phyloP scores from a whole-genome alignment of 2,888 invertebrate species.

The Operophtera brumata region DNA sequence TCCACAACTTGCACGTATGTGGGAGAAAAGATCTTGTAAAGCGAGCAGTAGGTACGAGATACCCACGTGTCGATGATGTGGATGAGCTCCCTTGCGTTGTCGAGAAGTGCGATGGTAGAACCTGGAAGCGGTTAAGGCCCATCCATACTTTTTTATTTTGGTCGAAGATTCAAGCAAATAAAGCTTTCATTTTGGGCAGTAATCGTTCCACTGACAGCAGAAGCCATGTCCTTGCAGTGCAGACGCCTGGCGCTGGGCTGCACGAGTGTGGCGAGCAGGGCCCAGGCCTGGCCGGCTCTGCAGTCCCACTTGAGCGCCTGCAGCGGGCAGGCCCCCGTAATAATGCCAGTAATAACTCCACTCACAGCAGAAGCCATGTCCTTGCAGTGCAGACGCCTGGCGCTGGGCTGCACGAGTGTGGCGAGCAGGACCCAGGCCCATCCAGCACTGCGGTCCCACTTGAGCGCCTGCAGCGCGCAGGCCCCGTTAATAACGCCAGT shows the following conservation, averaged over 20 bases:
- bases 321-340: conserved; percentile 56
- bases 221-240: conserved; percentile 61
- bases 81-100: too few species aligned
- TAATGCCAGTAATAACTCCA: too few species aligned
- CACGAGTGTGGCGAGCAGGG: conserved; percentile 50
- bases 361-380: conserved; percentile 59
- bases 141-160: too few species aligned
- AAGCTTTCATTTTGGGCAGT: too few species aligned
- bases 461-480: conserved; percentile 61
- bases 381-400: conserved; percentile 53
- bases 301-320: conserved; percentile 65
- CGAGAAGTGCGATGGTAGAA: too few species aligned
- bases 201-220: conserved; percentile 37
- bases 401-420: conserved; percentile 49
- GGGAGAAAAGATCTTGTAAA: too few species aligned
- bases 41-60: too few species aligned
- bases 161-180: too few species aligned
- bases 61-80: too few species aligned
- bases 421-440: conserved; percentile 63
- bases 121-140: too few species aligned
- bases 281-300: conserved; percentile 61
- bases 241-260: conserved; percentile 52
- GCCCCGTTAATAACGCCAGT: too few species aligned
- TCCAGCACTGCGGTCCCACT: conserved; percentile 57
- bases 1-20: too few species aligned